These are phyloP conservation scores for Uloborus plumipes DNA, from an alignment of 2,888 invertebrate species.

Conservation along the genomic window DNA sequence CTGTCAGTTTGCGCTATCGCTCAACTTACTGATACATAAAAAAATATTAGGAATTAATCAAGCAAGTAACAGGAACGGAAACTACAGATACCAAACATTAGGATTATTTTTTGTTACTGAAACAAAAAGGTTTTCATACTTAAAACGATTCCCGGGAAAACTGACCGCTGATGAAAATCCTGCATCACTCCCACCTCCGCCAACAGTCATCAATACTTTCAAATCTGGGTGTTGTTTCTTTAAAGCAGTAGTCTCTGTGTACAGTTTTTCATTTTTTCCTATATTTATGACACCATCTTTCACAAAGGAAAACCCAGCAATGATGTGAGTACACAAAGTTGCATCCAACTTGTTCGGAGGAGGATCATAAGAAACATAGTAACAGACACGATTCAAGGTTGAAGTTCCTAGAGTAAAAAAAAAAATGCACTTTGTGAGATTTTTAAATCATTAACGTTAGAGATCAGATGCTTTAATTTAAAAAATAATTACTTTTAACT, in stretches of 20 bases:
- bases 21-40: no score
- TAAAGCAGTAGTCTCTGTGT: slow-evolving; percentile 26
- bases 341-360: slow-evolving; percentile 78
- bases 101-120: no score
- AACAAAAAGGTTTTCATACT: background rate
- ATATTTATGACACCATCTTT: slow-evolving; percentile 76
- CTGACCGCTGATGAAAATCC: slow-evolving; percentile 79
- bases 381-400: slow-evolving; percentile 37
- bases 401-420: slow-evolving; percentile 1
- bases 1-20: no score
- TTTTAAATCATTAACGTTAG: no score
- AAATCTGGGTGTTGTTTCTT: slow-evolving; percentile 73
- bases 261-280: slow-evolving; percentile 54
- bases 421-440: background rate
- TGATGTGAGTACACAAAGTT: slow-evolving; percentile 85
- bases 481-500: no score
- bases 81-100: background rate
- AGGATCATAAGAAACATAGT: slow-evolving; percentile 18
- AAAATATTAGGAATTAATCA: no score
- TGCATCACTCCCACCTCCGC: slow-evolving; percentile 71
- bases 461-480: no score
- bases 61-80: background rate
- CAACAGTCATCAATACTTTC: slow-evolving; percentile 78
- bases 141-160: slow-evolving; percentile 25
- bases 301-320: slow-evolving; percentile 81